These are phyloP conservation scores for Luffia ferchaultella DNA, from an alignment of 2,888 invertebrate genomes.

Conservation along the genomic window DNA sequence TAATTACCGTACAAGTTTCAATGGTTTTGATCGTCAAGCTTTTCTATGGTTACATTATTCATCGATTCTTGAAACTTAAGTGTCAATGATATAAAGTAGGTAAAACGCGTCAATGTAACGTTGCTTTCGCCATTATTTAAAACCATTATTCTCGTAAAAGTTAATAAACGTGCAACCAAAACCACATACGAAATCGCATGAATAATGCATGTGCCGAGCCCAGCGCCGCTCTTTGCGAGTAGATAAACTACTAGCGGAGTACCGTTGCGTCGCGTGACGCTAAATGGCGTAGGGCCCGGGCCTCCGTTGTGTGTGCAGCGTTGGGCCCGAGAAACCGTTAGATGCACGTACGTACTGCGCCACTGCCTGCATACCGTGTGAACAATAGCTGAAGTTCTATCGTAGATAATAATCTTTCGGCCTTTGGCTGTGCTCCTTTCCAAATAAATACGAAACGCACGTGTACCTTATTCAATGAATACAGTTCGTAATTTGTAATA, in stretches of 20 bases:
- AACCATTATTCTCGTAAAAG: neutral
- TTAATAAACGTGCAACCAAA: neutral
- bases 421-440: too few relatives aligned
- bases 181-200: neutral
- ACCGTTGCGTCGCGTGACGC: neutral
- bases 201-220: slow-evolving; percentile 2
- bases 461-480: too few relatives aligned
- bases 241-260: neutral
- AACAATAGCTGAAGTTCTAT: neutral
- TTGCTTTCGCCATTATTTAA: neutral
- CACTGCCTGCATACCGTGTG: neutral
- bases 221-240: neutral
- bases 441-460: too few relatives aligned
- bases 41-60: too few relatives aligned
- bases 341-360: slow-evolving; percentile 1
- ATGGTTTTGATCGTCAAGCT: too few relatives aligned
- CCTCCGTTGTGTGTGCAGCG: slow-evolving; percentile 30
- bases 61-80: too few relatives aligned
- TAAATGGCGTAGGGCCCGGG: neutral
- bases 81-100: neutral
- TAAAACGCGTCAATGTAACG: neutral
- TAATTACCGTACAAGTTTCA: neutral
- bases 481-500: too few relatives aligned
- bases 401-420: too few relatives aligned
- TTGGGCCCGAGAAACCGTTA: slow-evolving; percentile 32